phyloP scores from a whole-genome alignment of 2,888 invertebrate genomes.

The Acleris emargana region DNA sequence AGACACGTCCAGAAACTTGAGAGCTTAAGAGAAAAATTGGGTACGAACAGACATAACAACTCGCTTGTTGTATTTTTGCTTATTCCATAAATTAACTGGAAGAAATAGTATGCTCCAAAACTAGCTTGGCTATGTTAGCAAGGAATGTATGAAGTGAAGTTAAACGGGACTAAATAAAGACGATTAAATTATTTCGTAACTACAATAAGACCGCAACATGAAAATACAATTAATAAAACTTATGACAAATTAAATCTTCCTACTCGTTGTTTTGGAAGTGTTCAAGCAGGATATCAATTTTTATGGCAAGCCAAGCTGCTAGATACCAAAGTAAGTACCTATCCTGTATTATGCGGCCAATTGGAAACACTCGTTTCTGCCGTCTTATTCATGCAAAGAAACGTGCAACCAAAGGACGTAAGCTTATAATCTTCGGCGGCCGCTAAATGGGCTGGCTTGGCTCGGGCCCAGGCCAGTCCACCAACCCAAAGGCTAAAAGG shows the following conservation, averaged over 20 bases:
- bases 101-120: background rate
- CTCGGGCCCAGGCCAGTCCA: conserved; percentile 67
- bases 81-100: background rate
- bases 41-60: background rate
- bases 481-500: conserved; percentile 73
- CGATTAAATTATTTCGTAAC: too few species aligned
- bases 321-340: too few species aligned
- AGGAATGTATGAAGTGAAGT: background rate
- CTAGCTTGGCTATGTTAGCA: background rate
- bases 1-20: conserved; percentile 8
- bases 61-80: background rate
- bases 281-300: too few species aligned
- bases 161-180: too few species aligned
- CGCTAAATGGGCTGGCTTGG: conserved; percentile 75
- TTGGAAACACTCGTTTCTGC: conserved; percentile 18
- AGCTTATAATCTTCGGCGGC: conserved; percentile 73
- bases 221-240: too few species aligned
- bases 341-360: conserved; percentile 13
- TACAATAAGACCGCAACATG: too few species aligned
- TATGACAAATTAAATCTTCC: background rate
- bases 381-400: conserved; percentile 31
- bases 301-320: too few species aligned
- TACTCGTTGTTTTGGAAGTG: background rate
- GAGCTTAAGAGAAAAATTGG: background rate
- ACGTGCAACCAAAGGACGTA: conserved; percentile 54